Base-by-base conservation (phyloP, 1,140 invertebrate species). In the Dufourea novaeangliae region DNA sequence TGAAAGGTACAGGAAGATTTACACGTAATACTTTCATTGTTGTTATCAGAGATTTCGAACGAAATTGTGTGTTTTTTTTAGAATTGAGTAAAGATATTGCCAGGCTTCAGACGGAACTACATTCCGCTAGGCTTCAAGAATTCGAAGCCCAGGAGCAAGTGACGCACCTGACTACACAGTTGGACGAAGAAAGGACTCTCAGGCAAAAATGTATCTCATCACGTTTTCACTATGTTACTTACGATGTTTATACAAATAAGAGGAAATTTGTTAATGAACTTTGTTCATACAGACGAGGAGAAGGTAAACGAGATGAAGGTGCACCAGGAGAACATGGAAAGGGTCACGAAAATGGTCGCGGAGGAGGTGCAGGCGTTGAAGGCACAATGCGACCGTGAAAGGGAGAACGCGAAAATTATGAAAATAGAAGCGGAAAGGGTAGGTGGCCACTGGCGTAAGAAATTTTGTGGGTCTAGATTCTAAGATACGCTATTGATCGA, bases 81-180 rank as follows among this genome's bases (percentile, higher is more conserved):
- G 95, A 95, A 67, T 89, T 96, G 17, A 95, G 94, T 71, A 90
- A 92, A 63, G 94, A 95, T 87, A 92, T 96, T 20, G 95, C 95
- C 0, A 90, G 93, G 41, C 89, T 96, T 22, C 95, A 96, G 89
- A 94, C 95, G 0, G 95, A 96, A 85, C 89, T 95, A 20, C 95
- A 93, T 88, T 88, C 94, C 1, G 94, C 94, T 0, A 93, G 93
- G 27, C 91, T 96, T 52, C 93, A 94, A 62, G 95, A 96, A 90
- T 96, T 96, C 77, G 95, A 96, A 84, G 94, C 95, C 0, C 94
- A 95, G 63, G 95, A 96, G 86, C 92, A 94, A 78, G 89, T 91
- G 2, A 88, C 90, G 14, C 87, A 92, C 6, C 77, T 93, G 17
- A 91, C 90, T 1, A 85, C 91, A 81, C 93, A 95, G 59, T 84